Base-by-base conservation (phyloP, 2,113 vertebrate species). In the Taurulus bubalis region DNA sequence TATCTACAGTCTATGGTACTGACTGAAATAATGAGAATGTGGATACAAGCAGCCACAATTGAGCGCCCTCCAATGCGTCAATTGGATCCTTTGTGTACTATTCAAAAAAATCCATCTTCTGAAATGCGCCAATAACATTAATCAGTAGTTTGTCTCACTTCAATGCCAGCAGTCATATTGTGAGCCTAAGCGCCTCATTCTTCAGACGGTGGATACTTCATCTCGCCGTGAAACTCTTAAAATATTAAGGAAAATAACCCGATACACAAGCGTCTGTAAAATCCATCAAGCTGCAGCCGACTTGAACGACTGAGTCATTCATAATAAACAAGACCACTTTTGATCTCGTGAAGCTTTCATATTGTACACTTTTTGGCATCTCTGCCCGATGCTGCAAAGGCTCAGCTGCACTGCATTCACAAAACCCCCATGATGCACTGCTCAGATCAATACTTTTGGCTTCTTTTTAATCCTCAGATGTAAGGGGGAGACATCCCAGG, bases 261-360 rank as follows among this genome's bases (percentile, higher is more conserved):
- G 4, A 53, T 12, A 53, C 36, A 32, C 56, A 24, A 32, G 56
- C 1, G 14, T 58, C 58, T 67, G 42, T 56, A 55, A 75, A 64
- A 79, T 69, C 65, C 1, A 38, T 68, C 71, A 75, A 65, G 34
- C 26, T 59, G 60, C 60, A 28, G 30, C 47, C 71, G 24, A 79
- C 47, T 70, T 16, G 30, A 42, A 79, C 73, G 55, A 36, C 79
- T 77, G 66, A 10, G 24, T 82, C 86, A 71, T 85, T 73, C 53
- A 72, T 79, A 64, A 85, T 77, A 18, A 42, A 85, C 75, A 24
- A 8, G 38, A 34, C 60, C 53, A 64, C 40, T 64, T 69, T 59
- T 74, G 69, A 85, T 66, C 47, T 82, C 11, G 51, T 72, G 16
- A 63, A 72, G 14, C 59, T 88, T 79, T 73, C 3, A 85, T 76